Evolutionary conservation across 1,140 invertebrate species (phyloP).

Genomic region (Drosophila novamexicana): DNA sequence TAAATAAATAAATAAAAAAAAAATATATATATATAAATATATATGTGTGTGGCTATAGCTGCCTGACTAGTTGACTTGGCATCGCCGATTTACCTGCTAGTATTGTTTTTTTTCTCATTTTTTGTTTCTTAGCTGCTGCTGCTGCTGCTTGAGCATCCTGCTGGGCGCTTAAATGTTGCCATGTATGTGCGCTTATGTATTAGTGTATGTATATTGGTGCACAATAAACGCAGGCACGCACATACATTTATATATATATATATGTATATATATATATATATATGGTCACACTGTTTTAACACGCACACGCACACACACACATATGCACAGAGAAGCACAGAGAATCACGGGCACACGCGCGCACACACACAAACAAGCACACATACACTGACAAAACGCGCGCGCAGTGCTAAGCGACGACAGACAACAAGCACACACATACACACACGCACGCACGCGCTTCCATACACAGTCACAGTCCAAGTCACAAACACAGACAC

Average conservation of each 20-base stretch:
- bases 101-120: slow-evolving; percentile 14
- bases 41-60: neutral
- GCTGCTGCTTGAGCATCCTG: slow-evolving; percentile 36
- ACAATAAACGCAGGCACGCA: slow-evolving; percentile 51
- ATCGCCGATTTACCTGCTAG: slow-evolving; percentile 60
- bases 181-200: slow-evolving; percentile 38
- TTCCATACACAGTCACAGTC: slow-evolving; percentile 32
- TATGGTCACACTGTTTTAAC: slow-evolving; percentile 50
- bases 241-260: slow-evolving; percentile 40
- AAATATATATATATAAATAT: neutral
- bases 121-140: slow-evolving; percentile 18
- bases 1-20: neutral
- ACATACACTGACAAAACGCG: slow-evolving; percentile 48
- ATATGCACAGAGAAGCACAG: neutral
- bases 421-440: slow-evolving; percentile 53
- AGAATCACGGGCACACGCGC: slow-evolving; percentile 7
- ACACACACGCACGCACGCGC: slow-evolving; percentile 1
- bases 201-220: slow-evolving; percentile 49
- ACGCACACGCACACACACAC: slow-evolving; percentile 47
- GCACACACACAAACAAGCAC: slow-evolving; percentile 1
- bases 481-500: slow-evolving; percentile 32
- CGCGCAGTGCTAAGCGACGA: slow-evolving; percentile 69
- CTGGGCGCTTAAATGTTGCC: slow-evolving; percentile 33
- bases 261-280: slow-evolving; percentile 30
- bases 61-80: slow-evolving; percentile 24